Conservation (phyloP, 2,888 invertebrate genomes). For the Leptopterna dolabrata region DNA sequence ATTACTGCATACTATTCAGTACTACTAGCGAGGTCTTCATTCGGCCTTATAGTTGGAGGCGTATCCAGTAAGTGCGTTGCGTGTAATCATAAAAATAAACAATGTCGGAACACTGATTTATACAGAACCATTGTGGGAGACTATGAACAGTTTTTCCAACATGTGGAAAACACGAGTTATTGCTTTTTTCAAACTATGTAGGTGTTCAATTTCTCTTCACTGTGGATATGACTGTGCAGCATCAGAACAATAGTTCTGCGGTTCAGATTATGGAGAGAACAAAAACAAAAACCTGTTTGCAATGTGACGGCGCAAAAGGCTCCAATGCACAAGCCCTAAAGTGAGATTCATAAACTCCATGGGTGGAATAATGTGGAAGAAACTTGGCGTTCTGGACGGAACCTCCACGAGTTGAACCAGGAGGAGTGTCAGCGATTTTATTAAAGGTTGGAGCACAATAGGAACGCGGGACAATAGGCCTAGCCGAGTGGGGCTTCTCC, state of each 20-base stretch:
- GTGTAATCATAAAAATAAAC: too few species aligned
- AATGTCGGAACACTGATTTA: too few species aligned
- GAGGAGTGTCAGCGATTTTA: slow-evolving; percentile 2
- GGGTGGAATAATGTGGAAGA: background rate
- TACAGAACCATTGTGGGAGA: too few species aligned
- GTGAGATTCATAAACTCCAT: background rate
- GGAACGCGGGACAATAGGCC: background rate
- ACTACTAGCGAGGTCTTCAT: too few species aligned
- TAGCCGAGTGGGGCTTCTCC: background rate
- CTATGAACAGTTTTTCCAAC: background rate
- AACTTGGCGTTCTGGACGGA: background rate
- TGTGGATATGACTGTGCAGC: background rate
- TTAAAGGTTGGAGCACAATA: background rate
- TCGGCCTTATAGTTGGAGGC: too few species aligned
- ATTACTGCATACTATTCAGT: too few species aligned
- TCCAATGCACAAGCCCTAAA: background rate
- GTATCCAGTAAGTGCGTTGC: too few species aligned
- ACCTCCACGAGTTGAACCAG: background rate
- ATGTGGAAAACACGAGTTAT: background rate
- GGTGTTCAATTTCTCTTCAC: too few species aligned
- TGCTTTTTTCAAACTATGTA: too few species aligned
- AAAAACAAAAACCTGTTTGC: background rate
- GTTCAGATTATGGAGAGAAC: background rate
- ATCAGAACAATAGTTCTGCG: background rate
- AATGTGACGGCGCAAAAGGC: background rate